Percentiles rank a stretch among this genome's conserved stretches.
phyloP scores from a whole-genome alignment of 2,888 invertebrate species.

The Eulithis prunata region DNA sequence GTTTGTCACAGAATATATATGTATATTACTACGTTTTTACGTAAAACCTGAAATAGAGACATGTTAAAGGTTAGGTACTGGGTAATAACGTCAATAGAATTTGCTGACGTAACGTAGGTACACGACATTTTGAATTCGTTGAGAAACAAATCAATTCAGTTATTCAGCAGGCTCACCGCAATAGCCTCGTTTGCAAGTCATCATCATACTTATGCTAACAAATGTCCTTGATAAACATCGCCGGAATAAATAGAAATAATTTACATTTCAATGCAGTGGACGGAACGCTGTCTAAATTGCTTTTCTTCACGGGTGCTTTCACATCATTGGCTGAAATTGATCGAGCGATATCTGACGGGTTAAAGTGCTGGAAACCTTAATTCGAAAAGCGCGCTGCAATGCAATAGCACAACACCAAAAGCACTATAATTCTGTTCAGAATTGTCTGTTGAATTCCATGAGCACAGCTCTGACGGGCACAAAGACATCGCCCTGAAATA shows the following conservation, averaged over 20 bases:
- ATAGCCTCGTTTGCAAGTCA: conserved; percentile 48
- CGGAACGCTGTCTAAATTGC: conserved; percentile 30
- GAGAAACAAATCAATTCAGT: conserved; percentile 45
- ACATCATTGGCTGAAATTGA: conserved; percentile 22
- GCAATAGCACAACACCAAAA: conserved; percentile 8
- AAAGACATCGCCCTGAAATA: conserved; percentile 32
- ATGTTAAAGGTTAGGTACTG: not conserved
- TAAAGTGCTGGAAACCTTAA: conserved; percentile 16
- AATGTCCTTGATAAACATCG: conserved; percentile 40
- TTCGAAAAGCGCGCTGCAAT: conserved; percentile 16
- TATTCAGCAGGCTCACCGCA: conserved; percentile 46
- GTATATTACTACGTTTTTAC: too few species aligned
- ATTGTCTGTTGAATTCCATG: conserved; percentile 15
- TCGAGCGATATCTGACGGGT: conserved; percentile 19
- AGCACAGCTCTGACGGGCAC: conserved; percentile 12
- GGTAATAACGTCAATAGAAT: conserved; percentile 11
- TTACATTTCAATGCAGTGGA: conserved; percentile 39
- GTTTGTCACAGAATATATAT: too few species aligned
- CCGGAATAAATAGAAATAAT: conserved; percentile 41
- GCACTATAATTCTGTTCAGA: conserved; percentile 1
- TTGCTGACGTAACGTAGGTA: conserved; percentile 9
- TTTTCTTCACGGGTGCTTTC: conserved; percentile 32
- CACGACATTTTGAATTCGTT: conserved; percentile 16
- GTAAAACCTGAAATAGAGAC: too few species aligned
- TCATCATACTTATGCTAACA: conserved; percentile 43